Evolutionary conservation across 2,888 invertebrate species (phyloP).

Genomic region (Polia nebulosa): DNA sequence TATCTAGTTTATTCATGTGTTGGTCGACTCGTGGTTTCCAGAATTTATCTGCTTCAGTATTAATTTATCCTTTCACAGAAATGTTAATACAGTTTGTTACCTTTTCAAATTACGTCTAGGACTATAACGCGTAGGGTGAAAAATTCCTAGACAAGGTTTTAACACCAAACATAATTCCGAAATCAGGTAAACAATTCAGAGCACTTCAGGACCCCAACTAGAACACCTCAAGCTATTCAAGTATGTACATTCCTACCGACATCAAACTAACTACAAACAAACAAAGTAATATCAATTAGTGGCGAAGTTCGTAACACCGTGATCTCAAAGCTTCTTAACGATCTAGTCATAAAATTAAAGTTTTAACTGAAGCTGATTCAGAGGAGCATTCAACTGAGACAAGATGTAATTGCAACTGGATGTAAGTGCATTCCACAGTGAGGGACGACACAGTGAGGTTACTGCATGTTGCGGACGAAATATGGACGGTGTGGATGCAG

Average conservation of each 20-base stretch:
- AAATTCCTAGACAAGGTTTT: not conserved
- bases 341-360: conserved; percentile 64
- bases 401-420: conserved; percentile 61
- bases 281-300: conserved; percentile 64
- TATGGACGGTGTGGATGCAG: conserved; percentile 3
- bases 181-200: not conserved
- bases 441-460: conserved; percentile 6
- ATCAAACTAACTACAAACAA: conserved; percentile 10
- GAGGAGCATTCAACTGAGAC: conserved; percentile 54
- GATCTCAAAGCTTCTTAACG: conserved; percentile 53
- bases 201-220: not conserved
- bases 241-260: conserved; percentile 11
- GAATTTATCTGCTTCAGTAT: too few species aligned
- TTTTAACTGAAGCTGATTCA: conserved; percentile 65
- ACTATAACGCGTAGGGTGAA: too few species aligned
- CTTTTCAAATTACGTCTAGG: too few species aligned
- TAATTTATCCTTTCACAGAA: too few species aligned
- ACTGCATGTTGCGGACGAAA: not conserved
- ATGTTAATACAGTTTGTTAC: too few species aligned
- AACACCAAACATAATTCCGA: not conserved
- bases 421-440: conserved; percentile 43
- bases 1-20: not conserved
- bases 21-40: not conserved
- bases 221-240: not conserved
- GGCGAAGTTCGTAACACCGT: conserved; percentile 42